Evolutionary conservation across 2,113 vertebrate species (phyloP).

Genomic region (Craseonycteris thonglongyai): DNA sequence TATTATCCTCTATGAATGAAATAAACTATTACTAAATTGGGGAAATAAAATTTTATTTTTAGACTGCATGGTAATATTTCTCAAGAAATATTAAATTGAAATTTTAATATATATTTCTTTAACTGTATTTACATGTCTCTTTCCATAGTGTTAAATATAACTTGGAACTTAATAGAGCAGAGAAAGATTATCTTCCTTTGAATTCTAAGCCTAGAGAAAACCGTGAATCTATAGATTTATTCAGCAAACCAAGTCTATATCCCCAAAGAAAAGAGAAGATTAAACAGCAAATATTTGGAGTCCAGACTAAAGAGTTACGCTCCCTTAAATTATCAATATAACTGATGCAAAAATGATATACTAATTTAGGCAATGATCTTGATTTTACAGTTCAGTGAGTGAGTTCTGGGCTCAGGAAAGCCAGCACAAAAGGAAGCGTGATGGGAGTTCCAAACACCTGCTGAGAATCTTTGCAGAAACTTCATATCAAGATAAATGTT

Average conservation of each 20-base stretch:
- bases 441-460: not conserved
- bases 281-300: not conserved
- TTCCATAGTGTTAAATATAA: not conserved
- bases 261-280: not conserved
- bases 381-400: not conserved
- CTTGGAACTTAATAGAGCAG: not conserved
- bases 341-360: not conserved
- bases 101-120: not conserved
- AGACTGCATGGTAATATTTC: not conserved
- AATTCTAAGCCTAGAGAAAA: not conserved
- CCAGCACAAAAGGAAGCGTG: not conserved
- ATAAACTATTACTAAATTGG: not conserved
- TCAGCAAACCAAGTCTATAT: not conserved
- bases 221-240: not conserved
- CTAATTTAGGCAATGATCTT: not conserved
- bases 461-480: not conserved
- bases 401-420: not conserved
- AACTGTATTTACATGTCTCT: not conserved
- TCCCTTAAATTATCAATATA: not conserved
- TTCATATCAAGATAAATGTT: not conserved
- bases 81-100: not conserved
- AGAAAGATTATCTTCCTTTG: conserved; percentile 1
- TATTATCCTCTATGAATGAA: not conserved
- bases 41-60: not conserved
- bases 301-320: not conserved